These are phyloP conservation scores for Papilio demoleus DNA, from an alignment of 2,888 invertebrate species.

Conservation along the genomic window DNA sequence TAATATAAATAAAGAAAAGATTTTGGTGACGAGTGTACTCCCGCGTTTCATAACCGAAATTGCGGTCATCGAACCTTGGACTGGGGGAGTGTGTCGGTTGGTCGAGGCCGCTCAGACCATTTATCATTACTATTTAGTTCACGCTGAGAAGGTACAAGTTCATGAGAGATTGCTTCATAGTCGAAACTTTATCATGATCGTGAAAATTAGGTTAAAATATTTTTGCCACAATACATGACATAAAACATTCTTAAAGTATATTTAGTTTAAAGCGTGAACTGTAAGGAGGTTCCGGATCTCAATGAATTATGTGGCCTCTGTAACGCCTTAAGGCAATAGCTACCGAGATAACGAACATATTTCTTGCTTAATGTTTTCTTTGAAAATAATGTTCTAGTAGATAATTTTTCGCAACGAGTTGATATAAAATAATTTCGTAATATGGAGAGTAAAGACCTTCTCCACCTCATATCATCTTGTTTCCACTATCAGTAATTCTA, in stretches of 20 bases:
- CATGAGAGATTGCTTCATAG: slow-evolving; percentile 23
- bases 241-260: background rate
- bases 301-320: slow-evolving; percentile 5
- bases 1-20: background rate
- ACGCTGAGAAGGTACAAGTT: slow-evolving; percentile 38
- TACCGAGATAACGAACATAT: slow-evolving; percentile 17
- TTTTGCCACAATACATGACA: background rate
- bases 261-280: background rate
- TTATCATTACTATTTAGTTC: slow-evolving; percentile 64
- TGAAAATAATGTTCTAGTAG: slow-evolving; percentile 1
- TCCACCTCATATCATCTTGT: background rate
- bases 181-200: background rate
- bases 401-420: background rate
- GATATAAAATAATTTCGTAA: background rate
- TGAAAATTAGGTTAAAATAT: slow-evolving; percentile 1
- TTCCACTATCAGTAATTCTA: no score
- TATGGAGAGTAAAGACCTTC: slow-evolving; percentile 19
- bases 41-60: slow-evolving; percentile 73
- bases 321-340: slow-evolving; percentile 11
- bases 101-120: slow-evolving; percentile 73
- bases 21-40: slow-evolving; percentile 44
- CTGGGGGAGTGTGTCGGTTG: slow-evolving; percentile 76
- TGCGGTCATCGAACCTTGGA: slow-evolving; percentile 65
- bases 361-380: slow-evolving; percentile 10
- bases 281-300: background rate